Base-by-base conservation (phyloP, 2,888 invertebrate genomes). In the Lydus trimaculatus region DNA sequence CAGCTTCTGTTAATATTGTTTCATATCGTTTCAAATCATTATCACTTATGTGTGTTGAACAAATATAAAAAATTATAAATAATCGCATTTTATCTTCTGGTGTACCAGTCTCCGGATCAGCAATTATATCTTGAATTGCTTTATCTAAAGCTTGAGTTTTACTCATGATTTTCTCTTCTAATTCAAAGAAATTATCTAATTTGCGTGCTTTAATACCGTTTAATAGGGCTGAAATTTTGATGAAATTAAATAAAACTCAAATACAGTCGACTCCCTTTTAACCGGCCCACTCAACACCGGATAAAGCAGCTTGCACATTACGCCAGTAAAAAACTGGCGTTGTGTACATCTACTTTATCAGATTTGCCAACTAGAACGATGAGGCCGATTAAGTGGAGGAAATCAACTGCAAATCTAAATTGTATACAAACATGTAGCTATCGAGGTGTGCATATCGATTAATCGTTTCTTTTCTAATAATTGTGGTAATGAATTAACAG, bases 391-490 rank as follows among this genome's bases (percentile, higher is more conserved):
- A n/a, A n/a, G n/a, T n/a, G n/a, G n/a, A n/a, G n/a, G n/a, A n/a
- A n/a, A n/a, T n/a, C n/a, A n/a, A n/a, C n/a, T n/a, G n/a, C n/a
- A n/a, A n/a, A n/a, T n/a, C n/a, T n/a, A 52, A 43, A 58, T 52
- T 7, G 33, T 52, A 39, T 43, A 58, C 65, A 36, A 13, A 91
- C 93, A 91, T 86, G 99, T 99, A 3, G 99, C 99, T 72, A 99
- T 94, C 75, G 97, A 98, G 28, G 98, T 99, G 84, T 99, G 99
- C 95, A 98, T 96, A 82, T 99, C 99, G 77, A 99, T 97, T 15
- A 99, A 89, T 48, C 98, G 89, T 84, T 99, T 99, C 88, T 96
- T 97, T 85, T 99, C 99, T 85, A 99, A 90, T 31, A 99, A 88
- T 82, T 98, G 98, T 0, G 99, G 99, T 78, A 99, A 87, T 0